These are phyloP conservation scores for Rhagoletis pomonella DNA, from an alignment of 1,140 invertebrate genomes.

Conservation along the genomic window DNA sequence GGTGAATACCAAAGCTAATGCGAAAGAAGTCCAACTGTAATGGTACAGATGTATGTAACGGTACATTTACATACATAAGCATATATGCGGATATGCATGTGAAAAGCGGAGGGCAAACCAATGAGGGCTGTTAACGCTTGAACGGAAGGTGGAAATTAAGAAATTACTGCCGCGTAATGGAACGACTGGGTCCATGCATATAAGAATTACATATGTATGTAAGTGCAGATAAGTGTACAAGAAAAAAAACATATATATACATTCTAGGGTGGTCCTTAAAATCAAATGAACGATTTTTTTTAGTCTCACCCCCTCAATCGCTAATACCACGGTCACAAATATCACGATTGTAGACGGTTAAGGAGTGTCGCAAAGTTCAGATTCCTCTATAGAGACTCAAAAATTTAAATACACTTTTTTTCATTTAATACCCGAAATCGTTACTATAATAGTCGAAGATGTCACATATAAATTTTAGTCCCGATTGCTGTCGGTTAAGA, in stretches of 20 bases:
- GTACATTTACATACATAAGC: neutral
- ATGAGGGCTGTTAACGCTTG: constrained; percentile 29
- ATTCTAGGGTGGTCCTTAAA: no score
- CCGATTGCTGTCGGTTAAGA: no score
- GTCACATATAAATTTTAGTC: no score
- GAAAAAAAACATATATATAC: neutral
- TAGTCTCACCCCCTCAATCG: no score
- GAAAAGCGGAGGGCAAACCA: constrained; percentile 10
- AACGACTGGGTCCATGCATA: neutral
- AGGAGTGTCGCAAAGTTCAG: no score
- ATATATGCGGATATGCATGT: neutral
- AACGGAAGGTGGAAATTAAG: constrained; percentile 74
- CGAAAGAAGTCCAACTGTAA: neutral
- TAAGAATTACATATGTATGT: neutral
- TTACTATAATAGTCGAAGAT: no score
- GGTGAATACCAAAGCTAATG: constrained; percentile 1
- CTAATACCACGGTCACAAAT: no score
- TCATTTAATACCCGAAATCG: no score
- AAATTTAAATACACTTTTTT: no score
- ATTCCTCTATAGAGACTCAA: no score
- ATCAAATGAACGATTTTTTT: no score
- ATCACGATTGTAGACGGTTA: neutral
- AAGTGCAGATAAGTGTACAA: neutral
- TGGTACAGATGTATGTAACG: neutral
- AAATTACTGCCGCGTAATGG: constrained; percentile 63